These are phyloP conservation scores for Scaptomyza graminum DNA, from an alignment of 1,140 invertebrate species.

Conservation along the genomic window DNA sequence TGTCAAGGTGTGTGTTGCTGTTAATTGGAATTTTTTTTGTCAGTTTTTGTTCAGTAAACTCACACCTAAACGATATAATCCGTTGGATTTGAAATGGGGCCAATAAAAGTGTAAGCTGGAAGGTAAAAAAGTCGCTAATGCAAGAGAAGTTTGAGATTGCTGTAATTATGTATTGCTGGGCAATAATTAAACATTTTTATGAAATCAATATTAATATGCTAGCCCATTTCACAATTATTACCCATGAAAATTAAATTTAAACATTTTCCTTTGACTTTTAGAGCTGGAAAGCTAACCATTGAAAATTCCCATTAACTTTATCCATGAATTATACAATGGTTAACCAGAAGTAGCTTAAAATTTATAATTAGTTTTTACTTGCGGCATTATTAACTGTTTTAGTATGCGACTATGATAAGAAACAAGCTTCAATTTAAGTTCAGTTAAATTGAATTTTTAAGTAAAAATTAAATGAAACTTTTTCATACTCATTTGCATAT, in stretches of 20 bases:
- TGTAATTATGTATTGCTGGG: background rate
- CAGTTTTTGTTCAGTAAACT: background rate
- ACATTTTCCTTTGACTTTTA: too few relatives aligned
- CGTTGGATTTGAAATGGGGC: background rate
- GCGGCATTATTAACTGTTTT: conserved; percentile 20
- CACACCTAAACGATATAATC: background rate
- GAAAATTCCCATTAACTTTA: background rate
- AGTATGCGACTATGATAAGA: background rate
- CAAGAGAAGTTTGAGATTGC: too few relatives aligned
- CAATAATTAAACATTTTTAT: too few relatives aligned
- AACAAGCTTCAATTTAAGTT: conserved; percentile 13
- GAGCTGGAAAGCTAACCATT: too few relatives aligned
- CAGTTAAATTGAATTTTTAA: conserved; percentile 27
- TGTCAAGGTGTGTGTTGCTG: background rate
- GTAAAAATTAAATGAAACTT: conserved; percentile 24
- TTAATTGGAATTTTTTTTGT: conserved; percentile 1
- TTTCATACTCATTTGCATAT: conserved; percentile 33
- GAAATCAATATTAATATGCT: background rate
- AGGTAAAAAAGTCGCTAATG: too few relatives aligned
- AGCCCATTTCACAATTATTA: too few relatives aligned
- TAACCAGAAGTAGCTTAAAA: background rate
- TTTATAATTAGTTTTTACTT: conserved; percentile 36
- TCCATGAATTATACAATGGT: background rate
- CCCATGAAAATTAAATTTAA: too few relatives aligned
- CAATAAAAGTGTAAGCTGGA: too few relatives aligned